phyloP scores from a whole-genome alignment of 2,888 invertebrate genomes.

The Tetranychus piercei region DNA sequence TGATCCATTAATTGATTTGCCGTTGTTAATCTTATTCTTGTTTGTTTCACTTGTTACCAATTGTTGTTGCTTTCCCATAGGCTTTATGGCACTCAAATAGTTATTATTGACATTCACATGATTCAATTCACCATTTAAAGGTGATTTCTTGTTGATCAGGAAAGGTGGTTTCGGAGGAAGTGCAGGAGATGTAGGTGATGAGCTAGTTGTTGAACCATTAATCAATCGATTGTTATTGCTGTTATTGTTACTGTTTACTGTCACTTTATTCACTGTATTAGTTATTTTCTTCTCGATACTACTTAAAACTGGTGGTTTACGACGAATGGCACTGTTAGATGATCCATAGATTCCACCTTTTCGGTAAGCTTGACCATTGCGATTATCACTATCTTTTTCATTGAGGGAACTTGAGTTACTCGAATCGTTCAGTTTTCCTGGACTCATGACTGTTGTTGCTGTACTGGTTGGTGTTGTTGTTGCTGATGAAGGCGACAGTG shows the following conservation, averaged over 20 bases:
- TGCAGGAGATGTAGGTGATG: constrained; percentile 1
- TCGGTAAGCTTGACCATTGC: background rate
- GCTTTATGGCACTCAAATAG: background rate
- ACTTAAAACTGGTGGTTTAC: constrained; percentile 6
- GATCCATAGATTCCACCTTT: background rate
- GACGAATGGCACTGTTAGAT: background rate
- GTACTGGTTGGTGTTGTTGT: background rate
- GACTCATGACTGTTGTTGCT: background rate
- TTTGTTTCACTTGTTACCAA: background rate
- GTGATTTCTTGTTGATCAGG: constrained; percentile 3
- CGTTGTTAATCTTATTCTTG: background rate
- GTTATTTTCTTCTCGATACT: background rate
- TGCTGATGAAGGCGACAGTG: background rate
- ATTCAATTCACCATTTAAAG: background rate
- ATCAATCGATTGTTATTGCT: background rate
- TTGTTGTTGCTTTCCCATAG: background rate
- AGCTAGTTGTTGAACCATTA: background rate
- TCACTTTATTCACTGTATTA: background rate
- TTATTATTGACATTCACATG: background rate
- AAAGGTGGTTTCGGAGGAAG: constrained; percentile 8
- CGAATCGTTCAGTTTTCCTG: background rate
- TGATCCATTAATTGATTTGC: background rate
- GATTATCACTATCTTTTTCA: background rate
- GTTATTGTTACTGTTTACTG: background rate
- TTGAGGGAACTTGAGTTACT: background rate